Evolutionary conservation across 2,888 invertebrate genomes (phyloP).

Genomic region (Scaeva pyrastri): DNA sequence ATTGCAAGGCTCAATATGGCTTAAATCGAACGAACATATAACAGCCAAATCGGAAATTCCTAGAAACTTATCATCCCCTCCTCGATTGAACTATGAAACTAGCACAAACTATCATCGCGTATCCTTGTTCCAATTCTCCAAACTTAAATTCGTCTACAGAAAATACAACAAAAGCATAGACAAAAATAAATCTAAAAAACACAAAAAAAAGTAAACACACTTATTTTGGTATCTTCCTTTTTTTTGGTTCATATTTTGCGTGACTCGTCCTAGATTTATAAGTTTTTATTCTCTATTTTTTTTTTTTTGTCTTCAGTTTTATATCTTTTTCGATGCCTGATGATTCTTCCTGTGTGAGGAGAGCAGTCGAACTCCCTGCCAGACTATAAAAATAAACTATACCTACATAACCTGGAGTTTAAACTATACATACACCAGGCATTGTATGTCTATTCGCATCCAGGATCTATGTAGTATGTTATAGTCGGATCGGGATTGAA

Average conservation of each 20-base stretch:
- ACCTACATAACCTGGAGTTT: slow-evolving; percentile 31
- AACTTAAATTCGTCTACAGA: not conserved
- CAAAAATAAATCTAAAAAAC: not conserved
- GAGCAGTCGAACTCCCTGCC: slow-evolving; percentile 15
- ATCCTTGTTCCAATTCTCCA: not conserved
- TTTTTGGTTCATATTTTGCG: slow-evolving; percentile 32
- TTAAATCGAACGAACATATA: slow-evolving; percentile 24
- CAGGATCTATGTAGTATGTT: not conserved
- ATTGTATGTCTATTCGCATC: too few species aligned
- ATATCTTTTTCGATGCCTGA: not conserved
- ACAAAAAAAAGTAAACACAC: slow-evolving; percentile 42
- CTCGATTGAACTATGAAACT: slow-evolving; percentile 20
- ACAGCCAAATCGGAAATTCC: slow-evolving; percentile 46
- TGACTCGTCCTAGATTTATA: slow-evolving; percentile 56
- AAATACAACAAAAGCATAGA: not conserved
- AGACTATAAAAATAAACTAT: slow-evolving; percentile 41
- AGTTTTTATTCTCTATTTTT: slow-evolving; percentile 37
- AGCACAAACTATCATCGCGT: slow-evolving; percentile 19
- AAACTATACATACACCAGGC: slow-evolving; percentile 11
- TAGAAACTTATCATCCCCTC: slow-evolving; percentile 32
- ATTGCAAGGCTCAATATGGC: not conserved
- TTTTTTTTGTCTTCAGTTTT: slow-evolving; percentile 1
- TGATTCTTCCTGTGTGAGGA: not conserved
- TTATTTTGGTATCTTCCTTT: slow-evolving; percentile 3
- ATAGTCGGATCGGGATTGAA: slow-evolving; percentile 33